phyloP scores from a whole-genome alignment of 35 echinoderm and acorn worm species.

The Diadema setosum region DNA sequence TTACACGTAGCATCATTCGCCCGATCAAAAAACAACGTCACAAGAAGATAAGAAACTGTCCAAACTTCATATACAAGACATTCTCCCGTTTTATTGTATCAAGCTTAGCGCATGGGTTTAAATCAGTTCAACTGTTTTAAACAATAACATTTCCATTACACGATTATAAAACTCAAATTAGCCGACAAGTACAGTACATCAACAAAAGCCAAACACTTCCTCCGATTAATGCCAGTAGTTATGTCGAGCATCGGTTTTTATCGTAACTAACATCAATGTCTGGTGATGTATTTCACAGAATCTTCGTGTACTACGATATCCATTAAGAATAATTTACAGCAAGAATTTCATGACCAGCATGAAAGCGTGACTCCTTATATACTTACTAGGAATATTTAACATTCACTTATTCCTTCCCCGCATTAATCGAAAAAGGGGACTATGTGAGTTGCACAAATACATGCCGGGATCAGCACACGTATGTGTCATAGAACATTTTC shows the following conservation, averaged over 20 bases:
- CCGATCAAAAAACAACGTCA: too few relatives aligned
- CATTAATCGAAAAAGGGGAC: not conserved
- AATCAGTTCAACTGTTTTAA: not conserved
- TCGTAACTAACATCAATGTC: too few relatives aligned
- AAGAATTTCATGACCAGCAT: not conserved
- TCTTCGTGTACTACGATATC: too few relatives aligned
- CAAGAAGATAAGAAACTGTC: too few relatives aligned
- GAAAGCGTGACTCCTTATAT: not conserved
- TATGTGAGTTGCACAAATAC: not conserved
- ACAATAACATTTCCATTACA: not conserved
- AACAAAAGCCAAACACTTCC: not conserved
- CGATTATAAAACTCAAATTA: not conserved
- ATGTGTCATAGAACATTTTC: too few relatives aligned
- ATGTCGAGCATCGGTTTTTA: too few relatives aligned
- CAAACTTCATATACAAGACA: too few relatives aligned
- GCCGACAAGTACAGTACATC: not conserved
- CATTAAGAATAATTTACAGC: not conserved
- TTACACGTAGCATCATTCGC: too few relatives aligned
- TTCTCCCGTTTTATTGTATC: too few relatives aligned
- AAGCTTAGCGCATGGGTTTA: too few relatives aligned
- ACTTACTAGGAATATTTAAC: not conserved
- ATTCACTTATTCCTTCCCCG: not conserved
- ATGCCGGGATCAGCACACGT: not conserved
- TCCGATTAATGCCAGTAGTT: too few relatives aligned
- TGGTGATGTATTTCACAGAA: too few relatives aligned